phyloP scores from a whole-genome alignment of 37 sponge, comb jelly and placozoan species.

The Beroe forskalii region DNA sequence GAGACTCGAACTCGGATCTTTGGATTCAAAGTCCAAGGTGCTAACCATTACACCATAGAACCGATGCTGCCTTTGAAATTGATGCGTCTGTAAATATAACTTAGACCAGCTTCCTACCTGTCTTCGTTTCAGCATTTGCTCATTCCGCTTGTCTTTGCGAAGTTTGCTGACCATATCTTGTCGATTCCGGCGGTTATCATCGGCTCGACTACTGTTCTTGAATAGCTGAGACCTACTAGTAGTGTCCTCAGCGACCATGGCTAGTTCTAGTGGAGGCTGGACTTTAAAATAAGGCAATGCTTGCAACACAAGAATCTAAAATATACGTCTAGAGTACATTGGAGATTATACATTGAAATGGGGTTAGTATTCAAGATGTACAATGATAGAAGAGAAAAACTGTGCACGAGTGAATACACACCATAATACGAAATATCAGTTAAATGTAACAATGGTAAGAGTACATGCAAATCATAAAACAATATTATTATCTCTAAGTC shows the following conservation, averaged over 20 bases:
- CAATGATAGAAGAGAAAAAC: too few species aligned
- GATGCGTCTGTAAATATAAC: background rate
- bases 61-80: slow-evolving; percentile 14
- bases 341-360: too few species aligned
- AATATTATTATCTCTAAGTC: too few species aligned
- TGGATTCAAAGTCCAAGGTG: slow-evolving; percentile 77
- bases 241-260: slow-evolving; percentile 12
- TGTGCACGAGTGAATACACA: too few species aligned
- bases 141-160: slow-evolving; percentile 17
- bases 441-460: too few species aligned
- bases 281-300: too few species aligned
- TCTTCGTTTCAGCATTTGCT: slow-evolving; percentile 24
- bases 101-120: slow-evolving; percentile 4
- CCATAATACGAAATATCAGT: too few species aligned
- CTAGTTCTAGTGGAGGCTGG: background rate
- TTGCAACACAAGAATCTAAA: too few species aligned
- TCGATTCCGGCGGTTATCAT: background rate
- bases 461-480: too few species aligned
- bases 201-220: slow-evolving; percentile 21
- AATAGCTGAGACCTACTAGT: background rate
- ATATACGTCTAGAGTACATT: too few species aligned
- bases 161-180: slow-evolving; percentile 39
- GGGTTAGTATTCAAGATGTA: too few species aligned
- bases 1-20: slow-evolving; percentile 77
- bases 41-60: slow-evolving; percentile 76